Percentiles rank a stretch among this genome's conserved stretches.
Evolutionary conservation across 2,113 vertebrate genomes (phyloP).

Genomic region (Vulpes ferrilata): DNA sequence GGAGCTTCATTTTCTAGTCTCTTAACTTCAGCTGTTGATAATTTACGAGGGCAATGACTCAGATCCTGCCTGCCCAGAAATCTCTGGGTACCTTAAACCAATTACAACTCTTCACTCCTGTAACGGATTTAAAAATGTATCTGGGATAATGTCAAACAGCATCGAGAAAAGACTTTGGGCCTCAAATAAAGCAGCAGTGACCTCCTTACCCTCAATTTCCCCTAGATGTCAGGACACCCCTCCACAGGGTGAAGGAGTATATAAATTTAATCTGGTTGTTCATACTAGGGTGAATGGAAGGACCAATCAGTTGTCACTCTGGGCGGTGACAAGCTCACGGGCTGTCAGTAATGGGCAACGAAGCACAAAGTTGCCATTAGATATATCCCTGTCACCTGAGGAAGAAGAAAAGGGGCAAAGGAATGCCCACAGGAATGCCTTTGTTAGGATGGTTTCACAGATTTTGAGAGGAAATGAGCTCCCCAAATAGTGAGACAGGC

Average conservation of each 20-base stretch:
- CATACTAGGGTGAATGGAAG: conserved; percentile 69
- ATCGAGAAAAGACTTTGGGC: conserved; percentile 49
- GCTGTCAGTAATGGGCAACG: conserved; percentile 50
- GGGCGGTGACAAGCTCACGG: conserved; percentile 65
- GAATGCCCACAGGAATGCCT: not conserved
- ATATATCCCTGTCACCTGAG: not conserved
- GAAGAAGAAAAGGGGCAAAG: not conserved
- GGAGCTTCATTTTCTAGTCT: not conserved
- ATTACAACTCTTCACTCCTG: conserved; percentile 72
- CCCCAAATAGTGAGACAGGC: not conserved
- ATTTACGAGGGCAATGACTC: conserved; percentile 35
- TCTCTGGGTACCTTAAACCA: conserved; percentile 79
- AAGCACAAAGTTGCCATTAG: conserved; percentile 26
- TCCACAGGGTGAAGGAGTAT: conserved; percentile 66
- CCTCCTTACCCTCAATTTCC: conserved; percentile 81
- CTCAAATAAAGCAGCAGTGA: conserved; percentile 68
- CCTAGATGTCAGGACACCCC: conserved; percentile 63
- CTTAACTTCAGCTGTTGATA: not conserved
- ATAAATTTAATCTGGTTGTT: conserved; percentile 80
- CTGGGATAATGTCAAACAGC: conserved; percentile 76
- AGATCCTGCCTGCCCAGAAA: not conserved
- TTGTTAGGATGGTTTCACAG: not conserved
- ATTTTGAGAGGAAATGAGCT: not conserved
- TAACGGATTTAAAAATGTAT: conserved; percentile 75
- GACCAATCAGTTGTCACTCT: conserved; percentile 69